These are phyloP conservation scores for Coendou prehensilis DNA, from an alignment of 2,797 vertebrate species.

Conservation along the genomic window DNA sequence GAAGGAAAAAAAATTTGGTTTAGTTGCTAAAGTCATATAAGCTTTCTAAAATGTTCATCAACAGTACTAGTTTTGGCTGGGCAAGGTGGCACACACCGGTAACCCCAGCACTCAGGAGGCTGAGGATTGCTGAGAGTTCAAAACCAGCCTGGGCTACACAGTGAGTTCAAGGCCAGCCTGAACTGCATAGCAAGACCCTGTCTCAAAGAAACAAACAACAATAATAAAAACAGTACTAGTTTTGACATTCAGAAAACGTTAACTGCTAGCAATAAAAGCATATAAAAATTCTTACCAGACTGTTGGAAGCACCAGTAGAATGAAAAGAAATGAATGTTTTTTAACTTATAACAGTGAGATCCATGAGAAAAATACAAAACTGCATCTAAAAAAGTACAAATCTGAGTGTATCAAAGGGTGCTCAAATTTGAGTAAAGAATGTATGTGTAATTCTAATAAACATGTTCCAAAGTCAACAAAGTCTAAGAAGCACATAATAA, in stretches of 20 bases:
- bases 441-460: conserved; percentile 34
- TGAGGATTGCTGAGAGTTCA: neutral
- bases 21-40: conserved; percentile 53
- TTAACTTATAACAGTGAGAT: conserved; percentile 13
- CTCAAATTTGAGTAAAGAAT: neutral
- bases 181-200: neutral
- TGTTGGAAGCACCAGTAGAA: neutral
- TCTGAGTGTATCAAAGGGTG: neutral
- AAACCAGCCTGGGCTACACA: neutral
- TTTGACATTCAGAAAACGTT: conserved; percentile 59
- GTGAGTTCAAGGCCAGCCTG: neutral
- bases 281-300: neutral
- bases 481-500: neutral
- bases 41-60: conserved; percentile 50
- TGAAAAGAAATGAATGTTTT: conserved; percentile 46
- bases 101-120: neutral
- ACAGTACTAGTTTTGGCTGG: neutral
- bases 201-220: neutral
- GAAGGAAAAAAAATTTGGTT: conserved; percentile 44
- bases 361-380: conserved; percentile 39
- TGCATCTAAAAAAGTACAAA: conserved; percentile 42
- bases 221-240: neutral
- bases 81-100: neutral
- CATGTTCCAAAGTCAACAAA: conserved; percentile 12
- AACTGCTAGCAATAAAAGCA: conserved; percentile 47